These are phyloP conservation scores for Amphilophus citrinellus DNA, from an alignment of 2,113 vertebrate genomes.

Conservation along the genomic window DNA sequence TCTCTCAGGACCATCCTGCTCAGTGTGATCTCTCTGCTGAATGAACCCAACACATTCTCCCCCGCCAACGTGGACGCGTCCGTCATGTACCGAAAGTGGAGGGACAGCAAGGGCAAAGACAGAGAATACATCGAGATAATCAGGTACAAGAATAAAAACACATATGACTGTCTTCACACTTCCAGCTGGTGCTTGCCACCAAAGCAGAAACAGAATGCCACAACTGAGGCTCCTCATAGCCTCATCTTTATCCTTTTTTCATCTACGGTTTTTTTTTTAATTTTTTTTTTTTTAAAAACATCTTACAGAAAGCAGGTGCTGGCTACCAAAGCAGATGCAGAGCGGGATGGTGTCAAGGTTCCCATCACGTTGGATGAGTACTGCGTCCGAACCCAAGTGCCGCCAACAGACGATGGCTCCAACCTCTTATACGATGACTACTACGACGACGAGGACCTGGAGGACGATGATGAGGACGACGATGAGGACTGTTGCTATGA, in stretches of 20 bases:
- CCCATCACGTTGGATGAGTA: conserved; percentile 95
- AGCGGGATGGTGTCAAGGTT: conserved; percentile 93
- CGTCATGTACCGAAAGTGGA: conserved; percentile 98
- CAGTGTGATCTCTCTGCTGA: conserved; percentile 95
- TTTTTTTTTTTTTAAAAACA: rapidly evolving
- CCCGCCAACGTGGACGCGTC: conserved; percentile 96
- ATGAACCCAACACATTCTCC: conserved; percentile 97
- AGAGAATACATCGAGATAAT: conserved; percentile 96
- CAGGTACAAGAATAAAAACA: conserved; percentile 74
- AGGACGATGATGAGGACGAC: conserved; percentile 84
- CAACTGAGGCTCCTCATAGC: not conserved
- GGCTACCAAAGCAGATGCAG: conserved; percentile 92
- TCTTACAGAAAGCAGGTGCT: conserved; percentile 90
- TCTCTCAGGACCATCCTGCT: conserved; percentile 91
- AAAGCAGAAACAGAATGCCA: not conserved
- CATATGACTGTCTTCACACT: not conserved
- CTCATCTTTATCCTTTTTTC: not conserved
- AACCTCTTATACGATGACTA: conserved; percentile 96
- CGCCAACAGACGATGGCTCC: conserved; percentile 89
- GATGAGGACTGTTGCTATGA: conserved; percentile 88
- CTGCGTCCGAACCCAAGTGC: conserved; percentile 92
- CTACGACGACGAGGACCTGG: conserved; percentile 90
- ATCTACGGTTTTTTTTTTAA: rapidly evolving
- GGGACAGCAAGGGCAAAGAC: conserved; percentile 95
- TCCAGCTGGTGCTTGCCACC: not conserved